Evolutionary conservation across 1,140 invertebrate genomes (phyloP), one percentile per base, ranked within the genome.

Genomic region (Coptotermes formosanus): DNA sequence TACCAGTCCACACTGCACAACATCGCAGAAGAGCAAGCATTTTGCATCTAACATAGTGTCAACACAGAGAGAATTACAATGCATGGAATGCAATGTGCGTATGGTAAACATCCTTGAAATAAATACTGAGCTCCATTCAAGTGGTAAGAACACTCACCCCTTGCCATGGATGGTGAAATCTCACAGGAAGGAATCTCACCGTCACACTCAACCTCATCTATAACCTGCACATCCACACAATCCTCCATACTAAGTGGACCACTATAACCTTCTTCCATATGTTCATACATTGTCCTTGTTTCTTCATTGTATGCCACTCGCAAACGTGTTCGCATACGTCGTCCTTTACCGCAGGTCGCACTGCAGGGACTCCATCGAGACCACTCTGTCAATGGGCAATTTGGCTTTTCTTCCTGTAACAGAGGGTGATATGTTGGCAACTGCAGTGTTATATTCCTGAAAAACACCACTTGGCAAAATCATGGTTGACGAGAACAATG

Each of bases 321-420:
- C 64, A 91, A 90, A 19, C 96, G 91, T 82, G 38, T 59, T 85
- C 85, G 44, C 23, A 94, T 94, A 86, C 92, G 92, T 2, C 92
- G 92, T 1, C 97, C 97, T 25, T 92, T 92, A 0, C 97, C 96
- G 89, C 97, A 98, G 0, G 94, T 94, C 0, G 94, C 93, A 48
- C 94, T 95, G 89, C 97, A 98, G 2, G 93, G 90, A 23, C 94
- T 94, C 96, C 96, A 98, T 6, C 92, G 88, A 2, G 93, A 93
- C 97, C 97, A 98, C 1, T 93, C 89, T 2, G 92, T 92, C 2
- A 96, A 91, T 14, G 93, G 92, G 88, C 97, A 98, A 83, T 90
- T 87, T 3, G 92, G 90, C 44, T 38, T 30, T 38, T 23, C 64
- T 69, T 45, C 38, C 69, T 82, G 48, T 25, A 85, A 85, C 1